These are phyloP conservation scores for Drosophila varians DNA, from an alignment of 1,140 invertebrate genomes.

Conservation along the genomic window DNA sequence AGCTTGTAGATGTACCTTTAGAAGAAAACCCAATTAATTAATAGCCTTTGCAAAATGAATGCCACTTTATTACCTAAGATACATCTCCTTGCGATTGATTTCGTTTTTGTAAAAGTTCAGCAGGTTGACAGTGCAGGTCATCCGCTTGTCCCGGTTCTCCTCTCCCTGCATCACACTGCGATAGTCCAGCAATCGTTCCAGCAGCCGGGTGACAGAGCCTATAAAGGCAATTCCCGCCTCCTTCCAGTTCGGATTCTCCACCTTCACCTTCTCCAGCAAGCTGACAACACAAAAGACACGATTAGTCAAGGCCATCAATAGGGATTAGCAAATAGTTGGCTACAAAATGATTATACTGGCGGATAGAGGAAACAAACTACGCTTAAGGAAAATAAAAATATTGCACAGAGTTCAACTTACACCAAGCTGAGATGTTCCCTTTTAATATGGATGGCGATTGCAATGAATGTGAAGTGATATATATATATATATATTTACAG, in stretches of 20 bases:
- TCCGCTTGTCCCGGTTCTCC: slow-evolving; percentile 95
- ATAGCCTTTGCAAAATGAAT: no score
- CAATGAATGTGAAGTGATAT: slow-evolving; percentile 72
- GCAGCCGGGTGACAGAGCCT: slow-evolving; percentile 93
- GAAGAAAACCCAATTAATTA: no score
- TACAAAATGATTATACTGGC: slow-evolving; percentile 10
- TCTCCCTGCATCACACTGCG: slow-evolving; percentile 95
- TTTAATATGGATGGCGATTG: slow-evolving; percentile 75
- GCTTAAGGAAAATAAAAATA: slow-evolving; percentile 24
- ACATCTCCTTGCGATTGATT: slow-evolving; percentile 98
- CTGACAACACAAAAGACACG: slow-evolving; percentile 84
- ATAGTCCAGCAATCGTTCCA: slow-evolving; percentile 96
- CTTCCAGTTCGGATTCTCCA: slow-evolving; percentile 93
- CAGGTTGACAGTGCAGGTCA: slow-evolving; percentile 98
- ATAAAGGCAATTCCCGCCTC: slow-evolving; percentile 96
- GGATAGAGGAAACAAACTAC: slow-evolving; percentile 12
- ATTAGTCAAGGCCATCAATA: background rate
- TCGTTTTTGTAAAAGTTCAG: slow-evolving; percentile 98
- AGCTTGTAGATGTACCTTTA: slow-evolving; percentile 95
- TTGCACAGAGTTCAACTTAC: slow-evolving; percentile 86
- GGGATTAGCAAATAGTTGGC: background rate
- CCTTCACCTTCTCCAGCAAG: slow-evolving; percentile 93
- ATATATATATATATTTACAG: slow-evolving; percentile 58
- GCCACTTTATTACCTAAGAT: slow-evolving; percentile 86
- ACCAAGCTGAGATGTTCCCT: slow-evolving; percentile 96